Base-by-base conservation (phyloP, 2,888 invertebrate genomes). In the Anorthoa munda region DNA sequence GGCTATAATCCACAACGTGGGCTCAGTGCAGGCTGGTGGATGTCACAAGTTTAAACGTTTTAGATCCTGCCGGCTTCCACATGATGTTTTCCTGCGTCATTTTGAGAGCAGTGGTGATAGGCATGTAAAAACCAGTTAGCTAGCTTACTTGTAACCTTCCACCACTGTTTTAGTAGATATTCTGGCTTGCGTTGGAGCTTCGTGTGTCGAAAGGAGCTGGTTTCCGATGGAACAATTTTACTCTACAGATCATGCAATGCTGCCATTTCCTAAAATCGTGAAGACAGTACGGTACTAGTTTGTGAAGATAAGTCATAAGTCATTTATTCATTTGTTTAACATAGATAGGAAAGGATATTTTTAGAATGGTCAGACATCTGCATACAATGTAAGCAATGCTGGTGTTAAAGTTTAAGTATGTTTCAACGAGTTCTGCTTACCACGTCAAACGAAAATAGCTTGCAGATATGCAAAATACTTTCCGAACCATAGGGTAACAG, bases 401-500 rank as follows among this genome's bases (percentile, higher is more conserved):
- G 4, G 1, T 46, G 21, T 17, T 21, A 15, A 26, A 15, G 3
- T 21, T 17, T 58, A 31, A 7, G 31, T 23, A 48, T 46, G 45
- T 63, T 23, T 3, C 13, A 59, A 39, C 7, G 26, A 77, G 18
- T 56, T 63, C 26, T 51, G 17, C 17, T 58, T 4, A 53, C 26
- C 12, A 17, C 17, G 15, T 46, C 21, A 46, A 12, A 23, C 3
- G 31, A 65, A 75, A 67, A 18, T 39, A 31, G 18, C 50, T 46
- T 60, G 12, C 26, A 66, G 17, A 46, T 55, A 64, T 50, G 67
- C 21, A 59, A 63, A 63, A 68, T 46, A 66, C 66, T 68, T 73
- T 56, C 21, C 61, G 48, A 23, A 66, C 75, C 60, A 84, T 68
- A 67, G 18, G 56, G 56, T 53, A 60, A 61, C 53, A 21, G 56